Percentiles rank a stretch among this genome's conserved stretches.
Evolutionary conservation across 2,888 invertebrate genomes (phyloP).

Genomic region (Melinaea marsaeus): DNA sequence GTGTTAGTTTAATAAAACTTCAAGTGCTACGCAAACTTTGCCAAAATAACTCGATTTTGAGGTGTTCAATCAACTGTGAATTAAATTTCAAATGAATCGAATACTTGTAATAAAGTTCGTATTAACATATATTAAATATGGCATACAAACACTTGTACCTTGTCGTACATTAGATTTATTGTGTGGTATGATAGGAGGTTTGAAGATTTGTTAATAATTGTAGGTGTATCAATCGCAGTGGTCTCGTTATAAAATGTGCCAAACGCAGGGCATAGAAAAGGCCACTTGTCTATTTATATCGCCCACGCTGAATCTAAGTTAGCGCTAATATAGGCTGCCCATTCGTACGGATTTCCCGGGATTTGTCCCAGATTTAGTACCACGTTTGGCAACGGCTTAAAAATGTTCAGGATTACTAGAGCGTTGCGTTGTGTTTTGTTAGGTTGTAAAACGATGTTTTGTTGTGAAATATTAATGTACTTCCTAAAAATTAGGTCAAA

Average conservation of each 20-base stretch:
- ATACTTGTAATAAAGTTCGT: no score
- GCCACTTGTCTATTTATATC: slow-evolving; percentile 26
- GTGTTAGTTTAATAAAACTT: slow-evolving; percentile 10
- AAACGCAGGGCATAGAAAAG: slow-evolving; percentile 20
- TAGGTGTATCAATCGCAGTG: not conserved
- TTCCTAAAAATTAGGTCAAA: not conserved
- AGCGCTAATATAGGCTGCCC: slow-evolving; percentile 10
- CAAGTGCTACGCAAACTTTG: not conserved
- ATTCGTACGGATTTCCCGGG: slow-evolving; percentile 4
- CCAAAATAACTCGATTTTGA: not conserved
- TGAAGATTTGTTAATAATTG: no score
- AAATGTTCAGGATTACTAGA: not conserved
- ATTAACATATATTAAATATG: no score
- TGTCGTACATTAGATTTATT: no score
- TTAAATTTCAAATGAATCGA: no score
- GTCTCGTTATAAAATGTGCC: slow-evolving; percentile 15
- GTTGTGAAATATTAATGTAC: not conserved
- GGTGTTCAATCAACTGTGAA: no score
- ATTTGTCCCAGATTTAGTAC: not conserved
- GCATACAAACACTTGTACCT: no score
- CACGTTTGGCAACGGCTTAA: slow-evolving; percentile 1
- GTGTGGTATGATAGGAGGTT: no score
- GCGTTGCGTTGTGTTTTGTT: not conserved
- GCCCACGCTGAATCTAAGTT: slow-evolving; percentile 23
- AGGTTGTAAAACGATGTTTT: not conserved